Evolutionary conservation across 2,888 invertebrate species (phyloP).

Genomic region (Ochropleura leucogaster): DNA sequence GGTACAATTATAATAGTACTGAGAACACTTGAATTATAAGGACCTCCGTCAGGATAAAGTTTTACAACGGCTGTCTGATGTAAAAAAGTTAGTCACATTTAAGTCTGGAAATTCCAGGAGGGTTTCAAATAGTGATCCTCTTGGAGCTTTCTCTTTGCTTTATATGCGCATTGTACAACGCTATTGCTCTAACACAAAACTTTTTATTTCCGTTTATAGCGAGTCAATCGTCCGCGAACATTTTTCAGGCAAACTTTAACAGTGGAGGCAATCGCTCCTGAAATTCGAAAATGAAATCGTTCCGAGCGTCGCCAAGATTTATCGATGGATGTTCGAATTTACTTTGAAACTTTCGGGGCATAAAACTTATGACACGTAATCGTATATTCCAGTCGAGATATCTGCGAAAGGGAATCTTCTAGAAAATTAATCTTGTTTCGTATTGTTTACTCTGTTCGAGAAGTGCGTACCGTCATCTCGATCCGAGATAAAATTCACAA

Average conservation of each 20-base stretch:
- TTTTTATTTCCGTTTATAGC: conserved; percentile 91
- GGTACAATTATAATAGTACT: not conserved
- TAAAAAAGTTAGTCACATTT: conserved; percentile 83
- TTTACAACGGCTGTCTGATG: conserved; percentile 74
- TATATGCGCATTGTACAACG: conserved; percentile 87
- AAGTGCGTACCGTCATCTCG: conserved; percentile 65
- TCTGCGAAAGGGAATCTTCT: conserved; percentile 75
- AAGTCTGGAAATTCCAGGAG: conserved; percentile 79
- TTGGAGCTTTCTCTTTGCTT: conserved; percentile 83
- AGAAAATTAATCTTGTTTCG: conserved; percentile 78
- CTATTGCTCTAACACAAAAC: conserved; percentile 90
- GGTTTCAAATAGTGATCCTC: conserved; percentile 84
- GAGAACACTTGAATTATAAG: conserved; percentile 44
- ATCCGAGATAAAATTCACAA: conserved; percentile 58
- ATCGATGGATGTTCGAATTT: conserved; percentile 90
- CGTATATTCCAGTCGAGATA: conserved; percentile 87
- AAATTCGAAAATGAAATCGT: conserved; percentile 91
- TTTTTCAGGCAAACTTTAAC: conserved; percentile 91
- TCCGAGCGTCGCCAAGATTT: conserved; percentile 90
- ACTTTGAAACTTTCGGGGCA: conserved; percentile 89
- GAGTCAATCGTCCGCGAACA: conserved; percentile 90
- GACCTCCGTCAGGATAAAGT: conserved; percentile 66
- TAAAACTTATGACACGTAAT: conserved; percentile 91
- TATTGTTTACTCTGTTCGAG: conserved; percentile 72
- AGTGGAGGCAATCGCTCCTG: conserved; percentile 90